Evolutionary conservation across 2,888 invertebrate species (phyloP).

Genomic region (Platycheirus albimanus): DNA sequence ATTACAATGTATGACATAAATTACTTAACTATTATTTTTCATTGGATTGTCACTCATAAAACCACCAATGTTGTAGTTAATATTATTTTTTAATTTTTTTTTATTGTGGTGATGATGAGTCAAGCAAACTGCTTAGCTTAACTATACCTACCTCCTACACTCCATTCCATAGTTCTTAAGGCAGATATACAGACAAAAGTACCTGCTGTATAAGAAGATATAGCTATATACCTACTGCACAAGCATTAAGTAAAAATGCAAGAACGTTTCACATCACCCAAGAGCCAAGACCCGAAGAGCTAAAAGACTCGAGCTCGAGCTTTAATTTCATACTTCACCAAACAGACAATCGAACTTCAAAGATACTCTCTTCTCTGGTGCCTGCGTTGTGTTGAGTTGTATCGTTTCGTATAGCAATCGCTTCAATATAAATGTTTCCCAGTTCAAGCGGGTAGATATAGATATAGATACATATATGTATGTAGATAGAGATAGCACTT

Average conservation of each 20-base stretch:
- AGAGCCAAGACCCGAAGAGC: too few relatives aligned
- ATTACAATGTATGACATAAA: conserved; percentile 12
- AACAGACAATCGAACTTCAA: conserved; percentile 47
- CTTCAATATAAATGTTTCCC: not conserved
- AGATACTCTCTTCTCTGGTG: conserved; percentile 21
- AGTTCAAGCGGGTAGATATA: not conserved
- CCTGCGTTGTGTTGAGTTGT: conserved; percentile 33
- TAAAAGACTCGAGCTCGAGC: conserved; percentile 38
- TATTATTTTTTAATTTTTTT: too few relatives aligned
- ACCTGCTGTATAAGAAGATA: not conserved
- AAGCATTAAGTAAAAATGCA: not conserved
- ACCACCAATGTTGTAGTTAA: conserved; percentile 21
- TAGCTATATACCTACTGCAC: not conserved
- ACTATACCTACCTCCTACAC: conserved; percentile 45
- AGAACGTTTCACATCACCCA: conserved; percentile 21
- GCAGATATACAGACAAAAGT: not conserved
- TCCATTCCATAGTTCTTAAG: conserved; percentile 1
- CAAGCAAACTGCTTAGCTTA: conserved; percentile 28
- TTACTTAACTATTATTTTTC: conserved; percentile 17
- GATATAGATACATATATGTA: too few relatives aligned
- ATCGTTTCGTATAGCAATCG: too few relatives aligned
- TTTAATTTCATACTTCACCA: conserved; percentile 36
- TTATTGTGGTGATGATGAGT: conserved; percentile 46
- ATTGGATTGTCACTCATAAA: conserved; percentile 40
- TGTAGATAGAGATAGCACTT: too few relatives aligned